phyloP scores from a whole-genome alignment of 1,140 invertebrate genomes.

The Artemia franciscana region DNA sequence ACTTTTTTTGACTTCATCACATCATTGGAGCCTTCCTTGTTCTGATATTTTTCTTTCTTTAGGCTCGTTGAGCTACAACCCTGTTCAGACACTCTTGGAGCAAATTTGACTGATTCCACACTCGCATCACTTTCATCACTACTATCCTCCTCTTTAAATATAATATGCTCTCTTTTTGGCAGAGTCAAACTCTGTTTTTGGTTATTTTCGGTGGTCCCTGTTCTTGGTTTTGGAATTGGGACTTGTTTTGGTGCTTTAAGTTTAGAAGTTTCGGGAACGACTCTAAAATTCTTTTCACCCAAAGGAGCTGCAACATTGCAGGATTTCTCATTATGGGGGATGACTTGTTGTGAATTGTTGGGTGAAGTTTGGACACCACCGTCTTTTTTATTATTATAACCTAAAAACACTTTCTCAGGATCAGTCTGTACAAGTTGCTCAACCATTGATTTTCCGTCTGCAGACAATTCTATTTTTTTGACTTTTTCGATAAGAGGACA shows the following conservation, averaged over 20 bases:
- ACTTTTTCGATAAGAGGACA: not conserved
- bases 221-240: not conserved
- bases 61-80: too few relatives aligned
- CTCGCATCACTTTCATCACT: not conserved
- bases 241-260: not conserved
- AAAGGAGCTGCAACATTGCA: not conserved
- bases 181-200: not conserved
- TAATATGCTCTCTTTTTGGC: not conserved
- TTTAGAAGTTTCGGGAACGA: too few relatives aligned
- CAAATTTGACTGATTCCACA: not conserved
- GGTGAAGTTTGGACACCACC: not conserved
- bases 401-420: not conserved
- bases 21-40: too few relatives aligned
- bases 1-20: too few relatives aligned
- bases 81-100: too few relatives aligned
- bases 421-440: not conserved
- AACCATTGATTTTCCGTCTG: not conserved
- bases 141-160: not conserved
- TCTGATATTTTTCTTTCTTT: too few relatives aligned
- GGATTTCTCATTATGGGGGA: not conserved
- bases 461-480: not conserved
- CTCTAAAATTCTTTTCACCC: not conserved
- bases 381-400: not conserved
- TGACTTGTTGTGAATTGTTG: not conserved
- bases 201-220: not conserved